phyloP scores from a whole-genome alignment of 2,888 invertebrate genomes.

The Yponomeuta plumbellus region DNA sequence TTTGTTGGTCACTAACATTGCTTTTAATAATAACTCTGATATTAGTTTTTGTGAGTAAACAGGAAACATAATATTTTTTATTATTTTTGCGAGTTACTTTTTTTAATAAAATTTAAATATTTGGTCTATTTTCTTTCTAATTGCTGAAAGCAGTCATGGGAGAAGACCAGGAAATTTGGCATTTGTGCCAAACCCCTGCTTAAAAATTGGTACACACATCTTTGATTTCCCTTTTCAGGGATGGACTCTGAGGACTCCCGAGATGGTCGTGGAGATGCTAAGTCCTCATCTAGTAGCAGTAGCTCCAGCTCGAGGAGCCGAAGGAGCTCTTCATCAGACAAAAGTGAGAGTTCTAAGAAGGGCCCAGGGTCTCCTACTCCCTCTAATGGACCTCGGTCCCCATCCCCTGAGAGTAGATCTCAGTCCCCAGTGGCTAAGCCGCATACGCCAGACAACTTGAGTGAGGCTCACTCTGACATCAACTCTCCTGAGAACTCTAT shows the following conservation, averaged over 20 bases:
- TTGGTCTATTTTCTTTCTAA: no score
- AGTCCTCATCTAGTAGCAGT: slow-evolving; percentile 68
- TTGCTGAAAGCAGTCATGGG: not conserved
- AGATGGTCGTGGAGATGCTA: slow-evolving; percentile 63
- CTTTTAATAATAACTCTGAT: not conserved
- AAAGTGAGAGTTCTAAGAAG: slow-evolving; percentile 58
- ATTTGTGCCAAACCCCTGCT: no score
- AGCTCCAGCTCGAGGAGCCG: slow-evolving; percentile 66
- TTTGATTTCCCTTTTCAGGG: slow-evolving; percentile 47
- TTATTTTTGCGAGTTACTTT: not conserved
- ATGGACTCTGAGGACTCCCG: slow-evolving; percentile 80
- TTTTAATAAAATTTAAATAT: not conserved
- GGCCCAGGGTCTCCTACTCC: slow-evolving; percentile 17
- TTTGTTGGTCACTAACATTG: slow-evolving; percentile 9
- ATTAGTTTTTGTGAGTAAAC: not conserved
- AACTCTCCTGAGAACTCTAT: slow-evolving; percentile 68
- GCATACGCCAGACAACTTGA: slow-evolving; percentile 57
- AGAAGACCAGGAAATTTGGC: not conserved
- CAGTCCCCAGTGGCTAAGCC: slow-evolving; percentile 40
- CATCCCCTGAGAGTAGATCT: slow-evolving; percentile 45
- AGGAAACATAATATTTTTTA: not conserved
- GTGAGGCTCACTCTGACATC: slow-evolving; percentile 63
- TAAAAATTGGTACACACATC: not conserved
- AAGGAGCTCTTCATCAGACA: slow-evolving; percentile 57
- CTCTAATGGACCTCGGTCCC: slow-evolving; percentile 41